These are phyloP conservation scores for Drosophila basisetae DNA, from an alignment of 2,888 invertebrate genomes.

Conservation along the genomic window DNA sequence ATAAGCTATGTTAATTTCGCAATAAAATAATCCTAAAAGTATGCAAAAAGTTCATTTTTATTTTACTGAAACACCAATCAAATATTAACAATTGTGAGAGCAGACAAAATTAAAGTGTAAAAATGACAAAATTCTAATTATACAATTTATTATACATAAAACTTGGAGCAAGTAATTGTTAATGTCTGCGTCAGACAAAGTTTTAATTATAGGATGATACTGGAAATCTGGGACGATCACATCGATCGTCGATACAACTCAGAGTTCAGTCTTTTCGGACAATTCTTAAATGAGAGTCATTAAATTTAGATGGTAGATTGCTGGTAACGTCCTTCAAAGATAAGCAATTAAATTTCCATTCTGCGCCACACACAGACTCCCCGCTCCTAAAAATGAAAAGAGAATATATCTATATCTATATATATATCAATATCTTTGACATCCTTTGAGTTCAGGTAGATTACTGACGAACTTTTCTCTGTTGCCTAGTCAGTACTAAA, in stretches of 20 bases:
- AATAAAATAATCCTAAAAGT: constrained; percentile 5
- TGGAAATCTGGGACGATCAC: background rate
- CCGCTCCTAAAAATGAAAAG: background rate
- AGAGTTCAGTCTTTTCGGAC: no score
- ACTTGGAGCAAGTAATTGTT: background rate
- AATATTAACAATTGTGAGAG: background rate
- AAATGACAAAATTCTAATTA: background rate
- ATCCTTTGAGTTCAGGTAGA: background rate
- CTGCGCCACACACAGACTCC: no score
- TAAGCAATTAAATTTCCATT: background rate
- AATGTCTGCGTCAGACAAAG: background rate
- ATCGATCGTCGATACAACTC: background rate
- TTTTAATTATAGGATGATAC: background rate
- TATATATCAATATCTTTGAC: background rate
- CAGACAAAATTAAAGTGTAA: background rate
- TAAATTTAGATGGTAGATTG: background rate
- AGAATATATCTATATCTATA: background rate
- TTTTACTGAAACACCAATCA: background rate
- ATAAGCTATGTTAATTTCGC: constrained; percentile 11
- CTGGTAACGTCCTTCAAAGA: background rate
- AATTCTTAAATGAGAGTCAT: background rate
- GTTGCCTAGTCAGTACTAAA: fast-evolving
- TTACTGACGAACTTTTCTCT: background rate
- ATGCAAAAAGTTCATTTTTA: background rate
- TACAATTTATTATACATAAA: background rate